Base-by-base conservation (phyloP, 1,140 invertebrate species). In the Camponotus vicinus region DNA sequence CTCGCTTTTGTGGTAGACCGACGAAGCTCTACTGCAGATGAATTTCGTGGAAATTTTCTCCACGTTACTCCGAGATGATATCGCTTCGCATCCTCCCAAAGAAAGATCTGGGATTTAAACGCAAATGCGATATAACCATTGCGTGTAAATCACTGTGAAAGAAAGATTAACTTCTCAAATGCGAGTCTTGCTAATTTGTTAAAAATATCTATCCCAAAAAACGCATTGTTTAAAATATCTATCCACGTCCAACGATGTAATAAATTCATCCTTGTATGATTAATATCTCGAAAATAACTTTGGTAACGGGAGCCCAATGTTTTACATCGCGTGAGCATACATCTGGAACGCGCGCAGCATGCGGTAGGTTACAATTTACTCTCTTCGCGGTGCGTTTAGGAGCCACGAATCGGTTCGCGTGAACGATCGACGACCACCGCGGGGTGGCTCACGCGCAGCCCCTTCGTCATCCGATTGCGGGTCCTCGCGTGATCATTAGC, bases 371-470 rank as follows among this genome's bases (percentile, higher is more conserved):
- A 80, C 61, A 90, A 79, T 90, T 88, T 88, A 88, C 75, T 86
- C 52, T 75, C 32, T 76, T 86, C 40, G 71, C 86, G 73, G 63
- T 67, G 83, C 71, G 86, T 86, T 91, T 90, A 86, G 86, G 66
- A 90, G 71, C 63, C 78, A 88, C 83, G 86, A 90, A 90, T 86
- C 82, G 57, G 67, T 61, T 87, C 88, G 88, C 82, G 86, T 80
- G 78, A 89, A 90, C 75, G 88, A 87, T 64, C 89, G 79, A 52
- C 80, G 71, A 11, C 76, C 89, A 45, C 89, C 66, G 59, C 88
- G 76, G 89, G 89, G 88, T 83, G 87, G 89, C 89, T 71, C 69
- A 57, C 73, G 34, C 11, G 64, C 76, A 63, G 75, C 52, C 49
- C 27, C 57, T 86, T 73, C 64, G 76, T 88, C 83, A 32, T 89